Conservation (phyloP, 1,140 invertebrate species). For the Lepidurus arcticus region DNA sequence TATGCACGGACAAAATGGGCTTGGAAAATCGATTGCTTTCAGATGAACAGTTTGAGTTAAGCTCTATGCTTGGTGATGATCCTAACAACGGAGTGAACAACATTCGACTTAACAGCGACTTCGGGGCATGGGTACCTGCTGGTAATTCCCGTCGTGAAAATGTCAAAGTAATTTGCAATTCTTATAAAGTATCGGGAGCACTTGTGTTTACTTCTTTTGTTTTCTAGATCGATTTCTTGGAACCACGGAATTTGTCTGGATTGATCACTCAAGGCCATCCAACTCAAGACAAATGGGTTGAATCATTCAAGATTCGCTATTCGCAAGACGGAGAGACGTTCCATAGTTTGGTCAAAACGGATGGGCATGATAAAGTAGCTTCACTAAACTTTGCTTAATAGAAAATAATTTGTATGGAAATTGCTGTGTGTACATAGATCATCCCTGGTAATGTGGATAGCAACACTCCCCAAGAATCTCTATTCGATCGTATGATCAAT, state of each 20-base stretch:
- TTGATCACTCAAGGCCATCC: conserved; percentile 61
- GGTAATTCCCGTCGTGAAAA: conserved; percentile 33
- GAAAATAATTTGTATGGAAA: not conserved
- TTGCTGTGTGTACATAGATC: not conserved
- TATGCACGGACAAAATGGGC: conserved; percentile 61
- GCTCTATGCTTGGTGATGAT: conserved; percentile 41
- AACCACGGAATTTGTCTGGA: conserved; percentile 66
- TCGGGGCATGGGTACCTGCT: conserved; percentile 27
- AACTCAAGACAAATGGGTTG: conserved; percentile 62
- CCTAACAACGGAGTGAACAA: conserved; percentile 34
- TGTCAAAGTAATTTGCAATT: conserved; percentile 10
- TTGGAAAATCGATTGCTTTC: conserved; percentile 52
- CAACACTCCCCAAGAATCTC: conserved; percentile 51
- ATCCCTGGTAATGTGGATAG: conserved; percentile 63
- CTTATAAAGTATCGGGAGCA: not conserved
- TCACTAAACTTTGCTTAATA: not conserved
- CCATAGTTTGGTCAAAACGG: conserved; percentile 58
- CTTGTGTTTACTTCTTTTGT: not conserved
- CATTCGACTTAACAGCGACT: conserved; percentile 33
- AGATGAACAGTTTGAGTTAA: conserved; percentile 54
- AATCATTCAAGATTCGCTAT: conserved; percentile 63
- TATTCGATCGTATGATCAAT: conserved; percentile 58
- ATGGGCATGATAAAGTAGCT: conserved; percentile 38
- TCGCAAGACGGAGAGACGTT: conserved; percentile 62
- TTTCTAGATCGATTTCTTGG: conserved; percentile 62